A percentile compares a stretch with the other conserved stretches of the same genome.
These are phyloP conservation scores for Caenorhabditis sp. DNA, from an alignment of 2,888 invertebrate genomes.

Conservation along the genomic window DNA sequence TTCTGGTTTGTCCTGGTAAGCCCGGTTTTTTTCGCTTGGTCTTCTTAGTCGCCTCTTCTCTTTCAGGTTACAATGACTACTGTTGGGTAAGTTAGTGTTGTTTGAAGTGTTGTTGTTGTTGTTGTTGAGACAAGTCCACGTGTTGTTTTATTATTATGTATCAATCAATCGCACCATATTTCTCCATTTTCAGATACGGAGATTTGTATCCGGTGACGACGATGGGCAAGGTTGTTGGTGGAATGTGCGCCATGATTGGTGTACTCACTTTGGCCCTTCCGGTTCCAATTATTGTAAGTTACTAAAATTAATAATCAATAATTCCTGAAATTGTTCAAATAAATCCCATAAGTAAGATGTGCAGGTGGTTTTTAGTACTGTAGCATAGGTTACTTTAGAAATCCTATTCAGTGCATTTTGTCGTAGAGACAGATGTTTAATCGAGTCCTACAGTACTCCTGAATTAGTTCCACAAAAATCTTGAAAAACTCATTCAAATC, in stretches of 20 bases:
- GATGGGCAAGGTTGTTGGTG: conserved; percentile 73
- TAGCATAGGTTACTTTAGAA: too few relatives aligned
- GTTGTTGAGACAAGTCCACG: background rate
- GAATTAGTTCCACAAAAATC: too few relatives aligned
- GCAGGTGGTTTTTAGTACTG: background rate
- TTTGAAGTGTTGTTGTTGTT: conserved; percentile 2
- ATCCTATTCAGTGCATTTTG: too few relatives aligned
- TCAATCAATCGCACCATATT: too few relatives aligned
- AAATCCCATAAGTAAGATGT: background rate
- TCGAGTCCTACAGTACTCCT: too few relatives aligned
- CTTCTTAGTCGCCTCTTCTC: background rate
- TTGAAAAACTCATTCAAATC: too few relatives aligned
- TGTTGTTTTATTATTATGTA: too few relatives aligned
- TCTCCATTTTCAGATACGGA: conserved; percentile 62
- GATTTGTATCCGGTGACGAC: conserved; percentile 72
- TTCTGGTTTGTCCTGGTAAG: conserved; percentile 70
- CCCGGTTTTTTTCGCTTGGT: background rate
- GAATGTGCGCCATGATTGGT: conserved; percentile 73
- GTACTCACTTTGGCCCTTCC: conserved; percentile 74
- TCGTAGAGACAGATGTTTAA: too few relatives aligned
- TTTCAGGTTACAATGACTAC: conserved; percentile 71
- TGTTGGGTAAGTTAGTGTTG: conserved; percentile 57
- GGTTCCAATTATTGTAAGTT: conserved; percentile 73
- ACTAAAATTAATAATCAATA: too few relatives aligned
- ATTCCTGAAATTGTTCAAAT: background rate